phyloP scores from a whole-genome alignment of 2,113 vertebrate genomes.

The Zapus hudsonius region DNA sequence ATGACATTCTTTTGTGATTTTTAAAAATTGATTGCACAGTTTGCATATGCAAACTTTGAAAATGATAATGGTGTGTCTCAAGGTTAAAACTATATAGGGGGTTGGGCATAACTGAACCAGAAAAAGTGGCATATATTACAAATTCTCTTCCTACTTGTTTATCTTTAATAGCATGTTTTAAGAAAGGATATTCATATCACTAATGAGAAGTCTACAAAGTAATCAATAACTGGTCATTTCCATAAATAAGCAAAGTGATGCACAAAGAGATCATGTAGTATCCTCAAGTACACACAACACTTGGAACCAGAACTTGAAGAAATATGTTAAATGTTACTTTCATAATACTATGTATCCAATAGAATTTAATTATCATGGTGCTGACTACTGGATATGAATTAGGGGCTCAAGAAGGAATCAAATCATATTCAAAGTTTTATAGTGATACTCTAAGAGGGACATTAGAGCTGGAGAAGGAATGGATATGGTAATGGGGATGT shows the following conservation, averaged over 20 bases:
- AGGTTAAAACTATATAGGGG: too few relatives aligned
- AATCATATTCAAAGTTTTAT: conserved; percentile 16
- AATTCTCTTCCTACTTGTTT: background rate
- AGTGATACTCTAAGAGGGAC: background rate
- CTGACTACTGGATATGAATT: background rate
- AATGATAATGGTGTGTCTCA: too few relatives aligned
- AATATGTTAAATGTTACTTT: background rate
- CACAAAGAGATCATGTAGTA: conserved; percentile 11
- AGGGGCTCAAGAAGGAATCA: background rate
- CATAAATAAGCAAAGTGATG: background rate
- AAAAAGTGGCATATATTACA: background rate
- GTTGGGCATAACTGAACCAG: background rate
- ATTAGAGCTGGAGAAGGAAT: conserved; percentile 21
- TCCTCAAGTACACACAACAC: background rate
- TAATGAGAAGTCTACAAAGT: background rate
- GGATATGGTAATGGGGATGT: background rate
- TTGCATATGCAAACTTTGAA: too few relatives aligned
- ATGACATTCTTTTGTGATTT: too few relatives aligned
- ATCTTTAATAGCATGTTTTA: background rate
- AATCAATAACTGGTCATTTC: background rate
- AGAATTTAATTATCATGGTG: background rate
- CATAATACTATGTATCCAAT: background rate
- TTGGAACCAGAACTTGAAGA: background rate
- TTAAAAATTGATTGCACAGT: too few relatives aligned
- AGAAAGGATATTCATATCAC: background rate